Evolutionary conservation across 37 sponge, comb jelly and placozoan genomes (phyloP).

Genomic region (Theonella swinhoei): DNA sequence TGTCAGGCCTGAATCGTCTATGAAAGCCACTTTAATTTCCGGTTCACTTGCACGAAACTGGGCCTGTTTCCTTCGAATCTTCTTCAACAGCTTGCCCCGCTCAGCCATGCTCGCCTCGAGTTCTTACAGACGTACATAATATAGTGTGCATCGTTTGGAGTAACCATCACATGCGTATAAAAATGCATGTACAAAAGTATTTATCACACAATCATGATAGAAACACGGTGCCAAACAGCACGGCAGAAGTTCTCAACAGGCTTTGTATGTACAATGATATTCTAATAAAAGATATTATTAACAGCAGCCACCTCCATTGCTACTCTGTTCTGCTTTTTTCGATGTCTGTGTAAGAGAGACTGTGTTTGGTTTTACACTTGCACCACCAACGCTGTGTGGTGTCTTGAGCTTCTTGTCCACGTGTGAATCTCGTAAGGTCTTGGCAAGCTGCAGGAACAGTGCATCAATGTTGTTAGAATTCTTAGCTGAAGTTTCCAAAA

Average conservation of each 20-base stretch:
- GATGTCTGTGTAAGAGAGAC: constrained; percentile 37
- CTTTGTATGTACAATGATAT: not conserved
- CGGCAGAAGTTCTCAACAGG: not conserved
- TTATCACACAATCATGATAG: too few relatives aligned
- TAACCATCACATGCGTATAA: not conserved
- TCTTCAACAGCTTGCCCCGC: constrained; percentile 19
- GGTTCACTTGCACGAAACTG: constrained; percentile 33
- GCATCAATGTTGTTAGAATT: constrained; percentile 84
- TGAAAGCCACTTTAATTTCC: constrained; percentile 11
- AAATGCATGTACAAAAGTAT: not conserved
- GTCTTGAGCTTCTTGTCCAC: constrained; percentile 58
- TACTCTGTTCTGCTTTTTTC: constrained; percentile 2
- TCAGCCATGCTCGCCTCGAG: not conserved
- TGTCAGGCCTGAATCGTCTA: too few relatives aligned
- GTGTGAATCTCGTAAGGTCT: constrained; percentile 66
- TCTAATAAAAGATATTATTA: not conserved
- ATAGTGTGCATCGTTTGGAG: not conserved
- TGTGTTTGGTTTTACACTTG: constrained; percentile 35
- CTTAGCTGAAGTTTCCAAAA: constrained; percentile 91
- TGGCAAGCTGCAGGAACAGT: constrained; percentile 74
- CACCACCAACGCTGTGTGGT: constrained; percentile 29
- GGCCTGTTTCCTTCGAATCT: constrained; percentile 44
- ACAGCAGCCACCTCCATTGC: constrained; percentile 38
- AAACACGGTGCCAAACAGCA: too few relatives aligned
- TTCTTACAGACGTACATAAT: not conserved